These are phyloP conservation scores for Nothocercus nigrocapillus DNA, from an alignment of 2,113 vertebrate genomes.

Conservation along the genomic window DNA sequence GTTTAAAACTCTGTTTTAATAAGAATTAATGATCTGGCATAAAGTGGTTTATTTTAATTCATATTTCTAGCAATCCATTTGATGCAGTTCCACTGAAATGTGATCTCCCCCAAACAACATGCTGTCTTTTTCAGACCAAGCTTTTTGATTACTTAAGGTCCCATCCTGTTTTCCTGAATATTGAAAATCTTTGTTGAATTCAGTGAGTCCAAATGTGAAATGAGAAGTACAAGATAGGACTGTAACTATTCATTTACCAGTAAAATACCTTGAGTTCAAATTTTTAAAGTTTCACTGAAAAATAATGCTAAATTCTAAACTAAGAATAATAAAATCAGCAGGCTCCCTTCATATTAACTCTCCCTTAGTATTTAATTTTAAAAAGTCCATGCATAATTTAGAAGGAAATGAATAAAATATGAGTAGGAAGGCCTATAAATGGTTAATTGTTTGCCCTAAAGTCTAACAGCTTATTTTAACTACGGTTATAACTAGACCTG, in stretches of 20 bases:
- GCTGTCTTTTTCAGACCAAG: not conserved
- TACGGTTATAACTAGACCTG: not conserved
- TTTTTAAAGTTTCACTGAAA: not conserved
- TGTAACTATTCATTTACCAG: not conserved
- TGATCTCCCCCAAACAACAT: fast-evolving
- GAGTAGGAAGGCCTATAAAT: not conserved
- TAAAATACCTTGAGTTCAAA: not conserved
- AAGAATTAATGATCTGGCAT: fast-evolving
- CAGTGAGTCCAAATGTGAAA: not conserved
- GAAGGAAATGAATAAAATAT: not conserved
- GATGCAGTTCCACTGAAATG: not conserved
- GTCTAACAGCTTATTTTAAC: not conserved
- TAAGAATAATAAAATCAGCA: not conserved
- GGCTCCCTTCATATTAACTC: not conserved
- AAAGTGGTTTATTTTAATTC: not conserved
- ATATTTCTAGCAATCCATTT: not conserved
- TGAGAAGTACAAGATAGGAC: not conserved
- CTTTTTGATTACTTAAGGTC: fast-evolving
- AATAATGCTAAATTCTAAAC: not conserved
- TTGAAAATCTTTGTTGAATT: not conserved
- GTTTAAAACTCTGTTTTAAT: not conserved
- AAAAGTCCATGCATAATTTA: not conserved
- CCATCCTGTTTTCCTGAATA: not conserved
- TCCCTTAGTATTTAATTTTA: not conserved
- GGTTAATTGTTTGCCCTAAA: not conserved